Conservation (phyloP, 2,888 invertebrate genomes). For the Xiphydria camelus region DNA sequence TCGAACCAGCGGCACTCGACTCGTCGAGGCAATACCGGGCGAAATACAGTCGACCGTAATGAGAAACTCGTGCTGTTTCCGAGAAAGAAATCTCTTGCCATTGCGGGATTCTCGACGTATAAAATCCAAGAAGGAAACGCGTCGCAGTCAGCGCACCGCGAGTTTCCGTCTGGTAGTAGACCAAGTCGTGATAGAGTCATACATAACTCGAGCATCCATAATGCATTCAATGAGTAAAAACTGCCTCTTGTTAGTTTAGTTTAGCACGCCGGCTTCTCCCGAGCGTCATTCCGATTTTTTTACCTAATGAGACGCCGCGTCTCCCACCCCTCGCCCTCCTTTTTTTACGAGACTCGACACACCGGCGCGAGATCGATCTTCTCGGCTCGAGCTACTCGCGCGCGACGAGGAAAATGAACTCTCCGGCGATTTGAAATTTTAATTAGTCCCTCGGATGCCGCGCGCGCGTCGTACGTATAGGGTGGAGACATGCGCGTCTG, state of each 20-base stretch:
- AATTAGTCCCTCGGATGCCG: no score
- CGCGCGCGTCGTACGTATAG: no score
- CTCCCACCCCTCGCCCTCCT: conserved; percentile 14
- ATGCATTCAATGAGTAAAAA: conserved; percentile 50
- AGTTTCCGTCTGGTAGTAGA: conserved; percentile 9
- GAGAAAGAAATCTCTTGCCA: conserved; percentile 52
- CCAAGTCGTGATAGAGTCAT: conserved; percentile 50
- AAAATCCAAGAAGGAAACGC: conserved; percentile 32
- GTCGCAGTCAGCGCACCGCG: not conserved
- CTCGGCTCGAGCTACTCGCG: conserved; percentile 21
- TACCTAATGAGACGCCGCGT: no score
- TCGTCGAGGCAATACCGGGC: conserved; percentile 4
- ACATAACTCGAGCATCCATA: conserved; percentile 54
- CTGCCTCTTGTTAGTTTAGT: conserved; percentile 22
- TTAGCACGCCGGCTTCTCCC: conserved; percentile 21
- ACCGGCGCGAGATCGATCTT: conserved; percentile 8
- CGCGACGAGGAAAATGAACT: no score
- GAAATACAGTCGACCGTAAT: conserved; percentile 27
- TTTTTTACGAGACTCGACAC: conserved; percentile 5
- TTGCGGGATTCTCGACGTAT: conserved; percentile 46
- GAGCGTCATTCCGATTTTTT: conserved; percentile 15
- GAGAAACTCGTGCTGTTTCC: conserved; percentile 49
- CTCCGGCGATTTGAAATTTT: no score
- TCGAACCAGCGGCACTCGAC: no score
- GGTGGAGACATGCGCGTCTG: no score